These are phyloP conservation scores for Lasius platythorax DNA, from an alignment of 2,888 invertebrate species.

Conservation along the genomic window DNA sequence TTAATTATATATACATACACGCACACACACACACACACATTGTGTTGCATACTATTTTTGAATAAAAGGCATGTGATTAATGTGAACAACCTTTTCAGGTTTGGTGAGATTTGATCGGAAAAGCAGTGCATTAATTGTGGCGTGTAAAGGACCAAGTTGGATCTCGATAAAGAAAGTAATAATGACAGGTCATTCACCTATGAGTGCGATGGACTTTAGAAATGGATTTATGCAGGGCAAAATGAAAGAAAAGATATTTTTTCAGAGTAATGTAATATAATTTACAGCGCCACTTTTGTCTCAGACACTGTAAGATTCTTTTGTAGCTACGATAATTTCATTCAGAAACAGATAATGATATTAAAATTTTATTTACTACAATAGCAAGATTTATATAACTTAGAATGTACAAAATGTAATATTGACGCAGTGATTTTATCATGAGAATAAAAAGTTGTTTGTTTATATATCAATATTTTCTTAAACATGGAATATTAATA, in stretches of 20 bases:
- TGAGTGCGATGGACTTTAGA: constrained; percentile 93
- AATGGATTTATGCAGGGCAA: constrained; percentile 93
- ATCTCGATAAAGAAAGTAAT: constrained; percentile 90
- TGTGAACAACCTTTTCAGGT: constrained; percentile 86
- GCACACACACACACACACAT: not conserved
- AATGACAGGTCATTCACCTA: constrained; percentile 90
- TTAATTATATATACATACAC: constrained; percentile 22
- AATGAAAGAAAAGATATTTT: constrained; percentile 74
- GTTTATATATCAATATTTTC: not conserved
- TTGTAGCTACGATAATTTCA: constrained; percentile 37
- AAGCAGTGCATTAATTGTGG: constrained; percentile 88
- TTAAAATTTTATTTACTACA: constrained; percentile 43
- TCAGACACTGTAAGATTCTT: constrained; percentile 19
- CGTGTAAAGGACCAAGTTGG: constrained; percentile 90
- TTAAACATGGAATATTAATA: not conserved
- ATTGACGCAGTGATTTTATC: constrained; percentile 34
- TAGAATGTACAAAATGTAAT: constrained; percentile 53
- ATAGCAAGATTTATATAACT: constrained; percentile 35
- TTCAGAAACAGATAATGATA: constrained; percentile 11
- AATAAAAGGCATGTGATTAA: constrained; percentile 30
- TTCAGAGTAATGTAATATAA: constrained; percentile 38
- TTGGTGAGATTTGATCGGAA: constrained; percentile 88
- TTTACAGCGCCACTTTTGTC: constrained; percentile 21
- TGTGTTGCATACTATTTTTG: constrained; percentile 34
- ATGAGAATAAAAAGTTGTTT: constrained; percentile 4